Evolutionary conservation across 2,888 invertebrate species (phyloP), one percentile per base, ranked within the genome.

Genomic region (Thymelicus sylvestris): DNA sequence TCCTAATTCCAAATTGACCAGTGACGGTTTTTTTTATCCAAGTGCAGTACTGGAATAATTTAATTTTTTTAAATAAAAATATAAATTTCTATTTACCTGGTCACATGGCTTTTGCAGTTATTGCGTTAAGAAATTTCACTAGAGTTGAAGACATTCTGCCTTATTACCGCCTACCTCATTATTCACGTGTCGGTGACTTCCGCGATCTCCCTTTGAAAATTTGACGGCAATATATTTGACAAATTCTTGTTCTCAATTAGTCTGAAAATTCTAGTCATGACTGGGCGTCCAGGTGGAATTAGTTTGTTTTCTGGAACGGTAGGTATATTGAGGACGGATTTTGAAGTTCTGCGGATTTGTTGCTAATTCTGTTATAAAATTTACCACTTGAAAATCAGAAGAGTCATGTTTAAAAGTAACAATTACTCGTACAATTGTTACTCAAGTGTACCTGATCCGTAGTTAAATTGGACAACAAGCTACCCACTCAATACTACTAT

Each of bases 101-200:
- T 31, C 31, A 31, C 7, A 41, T 10, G 8, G 12, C 10, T 52
- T 12, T 24, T 55, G 55, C 12, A 24, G 24, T n/a, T 24, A n/a
- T 55, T 55, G 19, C 50, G 19, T 15, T 19, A 0, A 19, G 8
- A 50, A n/a, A 7, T 19, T 52, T 52, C 50, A 63, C 48, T 7
- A 13, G n/a, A 48, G 13, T 50, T 52, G 39, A 55, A 41, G 7
- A 24, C 55, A 44, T 52, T 65, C 55, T 55, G 41, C n/a, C 44
- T 41, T 55, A 66, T 66, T 57, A 19, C 15, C 12, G 48, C 7
- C 31, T 38, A 24, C 55, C 48, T 72, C 73, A 74, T 73, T 73
- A 75, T 57, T 76, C 76, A 75, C 74, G 73, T 75, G 76, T 71
- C 73, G 44, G 63, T 12, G 73, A 73, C 75, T 77, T 76, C 75